Base-by-base conservation (phyloP, 2,797 vertebrate genomes). In the Zenarchopterus dispar region DNA sequence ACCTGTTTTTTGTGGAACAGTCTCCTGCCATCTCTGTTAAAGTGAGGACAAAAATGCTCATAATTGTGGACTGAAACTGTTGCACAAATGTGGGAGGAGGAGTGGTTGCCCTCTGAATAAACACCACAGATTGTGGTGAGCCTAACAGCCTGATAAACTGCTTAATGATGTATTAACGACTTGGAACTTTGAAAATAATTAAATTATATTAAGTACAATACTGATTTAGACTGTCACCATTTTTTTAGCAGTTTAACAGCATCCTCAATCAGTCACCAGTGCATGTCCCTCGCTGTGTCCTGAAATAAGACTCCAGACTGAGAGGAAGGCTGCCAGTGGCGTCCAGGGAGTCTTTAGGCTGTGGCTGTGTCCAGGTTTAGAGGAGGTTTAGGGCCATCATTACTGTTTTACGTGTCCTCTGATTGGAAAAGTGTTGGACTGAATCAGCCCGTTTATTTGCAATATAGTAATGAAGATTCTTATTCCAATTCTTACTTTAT, bases 121-220 rank as follows among this genome's bases (percentile, higher is more conserved):
- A 71, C 17, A 26, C 2, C 1, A 73, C 51, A 39, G 72, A 51
- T 28, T 89, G 87, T 36, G 52, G 76, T 87, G 59, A 87, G 84
- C 47, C 33, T n/a, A 16, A 56, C 8, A 57, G 15, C 26, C 44
- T 50, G 0, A 31, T 63, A 6, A 5, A 57, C n/a, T 55, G 11
- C 62, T 56, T 17, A 18, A 19, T 45, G 44, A 45, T 9, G 3
- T 18, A 26, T 58, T 23, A 21, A 60, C 58, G 22, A 26, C 24
- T 43, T 2, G 0, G 18, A 18, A 23, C 11, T 6, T 22, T 28
- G 39, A 1, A 62, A 22, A 56, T 62, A 49, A 66, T 65, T n/a
- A 21, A 4, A 1, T 23, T 5, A 10, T 8, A 48, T 45, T 11
- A 36, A 36, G 9, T 36, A 17, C 16, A 13, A 10, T 17, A 19